Percentiles rank a stretch among this genome's conserved stretches.
Evolutionary conservation across 2,888 invertebrate species (phyloP).

Genomic region (Myathropa florea): DNA sequence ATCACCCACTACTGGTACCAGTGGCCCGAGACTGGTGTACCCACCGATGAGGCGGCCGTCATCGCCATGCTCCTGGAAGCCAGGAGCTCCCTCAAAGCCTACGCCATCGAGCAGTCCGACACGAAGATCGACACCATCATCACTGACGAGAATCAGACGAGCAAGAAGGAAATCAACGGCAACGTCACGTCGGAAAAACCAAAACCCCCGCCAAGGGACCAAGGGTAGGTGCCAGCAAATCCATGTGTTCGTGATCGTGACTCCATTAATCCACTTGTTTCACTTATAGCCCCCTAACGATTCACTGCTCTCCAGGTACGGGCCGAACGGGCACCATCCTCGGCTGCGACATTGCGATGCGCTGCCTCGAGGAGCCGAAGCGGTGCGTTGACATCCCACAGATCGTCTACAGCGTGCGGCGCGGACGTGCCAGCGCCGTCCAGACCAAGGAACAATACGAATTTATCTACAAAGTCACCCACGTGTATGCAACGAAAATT

Average conservation of each 20-base stretch:
- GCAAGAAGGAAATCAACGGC: conserved; percentile 76
- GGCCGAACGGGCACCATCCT: conserved; percentile 93
- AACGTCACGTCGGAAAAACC: conserved; percentile 74
- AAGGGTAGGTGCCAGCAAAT: conserved; percentile 78
- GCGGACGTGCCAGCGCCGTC: conserved; percentile 93
- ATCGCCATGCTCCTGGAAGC: conserved; percentile 94
- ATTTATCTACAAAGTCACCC: conserved; percentile 94
- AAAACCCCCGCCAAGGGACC: conserved; percentile 75
- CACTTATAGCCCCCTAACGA: conserved; percentile 86
- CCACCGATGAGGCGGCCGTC: conserved; percentile 90
- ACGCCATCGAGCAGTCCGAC: conserved; percentile 78
- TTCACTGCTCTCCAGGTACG: conserved; percentile 94
- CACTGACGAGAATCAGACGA: conserved; percentile 48
- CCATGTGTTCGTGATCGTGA: conserved; percentile 73
- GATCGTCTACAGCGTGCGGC: conserved; percentile 90
- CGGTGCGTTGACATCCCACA: conserved; percentile 92
- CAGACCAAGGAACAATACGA: conserved; percentile 95
- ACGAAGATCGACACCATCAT: conserved; percentile 69
- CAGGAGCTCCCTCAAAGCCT: conserved; percentile 81
- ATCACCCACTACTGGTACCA: conserved; percentile 96
- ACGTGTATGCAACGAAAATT: conserved; percentile 91
- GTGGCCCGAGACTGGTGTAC: conserved; percentile 93
- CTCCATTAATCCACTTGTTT: conserved; percentile 63
- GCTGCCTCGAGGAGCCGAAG: conserved; percentile 89
- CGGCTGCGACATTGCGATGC: conserved; percentile 92